These are phyloP conservation scores for Rhizomys pruinosus DNA, from an alignment of 2,113 vertebrate species.

Conservation along the genomic window DNA sequence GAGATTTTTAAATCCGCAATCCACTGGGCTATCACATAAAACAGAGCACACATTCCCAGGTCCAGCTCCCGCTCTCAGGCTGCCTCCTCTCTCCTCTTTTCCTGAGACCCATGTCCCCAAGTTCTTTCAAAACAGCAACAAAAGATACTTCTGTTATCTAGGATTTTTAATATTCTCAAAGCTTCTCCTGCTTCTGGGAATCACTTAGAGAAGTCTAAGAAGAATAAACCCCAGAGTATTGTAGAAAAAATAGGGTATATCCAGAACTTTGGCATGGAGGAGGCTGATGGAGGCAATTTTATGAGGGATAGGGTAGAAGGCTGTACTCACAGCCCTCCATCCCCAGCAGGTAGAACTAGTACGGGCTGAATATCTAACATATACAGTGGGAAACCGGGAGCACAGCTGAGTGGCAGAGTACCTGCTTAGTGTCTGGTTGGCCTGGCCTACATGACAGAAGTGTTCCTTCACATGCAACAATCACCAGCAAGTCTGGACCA, in stretches of 20 bases:
- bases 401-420: too few relatives aligned
- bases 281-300: not conserved
- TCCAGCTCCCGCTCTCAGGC: too few relatives aligned
- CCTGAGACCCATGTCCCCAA: not conserved
- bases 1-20: not conserved
- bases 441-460: not conserved
- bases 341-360: not conserved
- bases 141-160: not conserved
- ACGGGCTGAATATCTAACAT: too few relatives aligned
- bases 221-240: not conserved
- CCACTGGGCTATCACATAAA: not conserved
- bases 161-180: not conserved
- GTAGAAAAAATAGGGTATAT: too few relatives aligned
- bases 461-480: too few relatives aligned
- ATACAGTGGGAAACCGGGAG: not conserved
- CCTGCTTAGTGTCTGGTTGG: not conserved
- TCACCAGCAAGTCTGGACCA: not conserved
- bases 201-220: not conserved
- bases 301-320: fast-evolving
- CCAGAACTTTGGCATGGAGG: not conserved
- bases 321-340: not conserved
- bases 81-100: too few relatives aligned
- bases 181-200: too few relatives aligned
- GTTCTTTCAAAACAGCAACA: not conserved
- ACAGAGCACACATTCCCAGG: not conserved